Base-by-base conservation (phyloP, 2,888 invertebrate species). In the Bellardia pandia region DNA sequence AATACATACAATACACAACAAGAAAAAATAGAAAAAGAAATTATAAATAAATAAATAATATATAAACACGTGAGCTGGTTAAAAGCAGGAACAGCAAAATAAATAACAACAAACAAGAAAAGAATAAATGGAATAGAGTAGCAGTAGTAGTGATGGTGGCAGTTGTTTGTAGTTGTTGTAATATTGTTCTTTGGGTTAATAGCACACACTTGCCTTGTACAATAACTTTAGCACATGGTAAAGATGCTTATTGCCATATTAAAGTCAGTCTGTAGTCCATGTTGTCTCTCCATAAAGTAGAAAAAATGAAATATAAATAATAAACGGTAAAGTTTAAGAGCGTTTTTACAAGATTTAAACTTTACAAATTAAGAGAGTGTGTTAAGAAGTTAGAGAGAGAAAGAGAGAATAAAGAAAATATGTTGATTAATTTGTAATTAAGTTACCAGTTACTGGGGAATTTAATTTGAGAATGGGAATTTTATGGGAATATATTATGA, bases 101-200 rank as follows among this genome's bases (percentile, higher is more conserved):
- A 78, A 60, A 72, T 14, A 80, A 68, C 40, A 77, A 37, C 45
- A 64, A 30, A 62, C 13, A 23, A 13, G 13, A 37, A 4, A 48
- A 62, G 56, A 23, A 75, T 42, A 84, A 84, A 68, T 69, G 78
- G 74, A 78, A 64, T 79, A 68, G 30, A 33, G 11, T 48, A 51
- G 79, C 37, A 69, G 74, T n/a, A 33, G 68, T 30, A 33, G 51
- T 66, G 13, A 2, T 45, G 45, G 9, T 72, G 13, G 1, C n/a
- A n/a, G n/a, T 60, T 53, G 45, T 16, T 16, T 16, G 8, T 62
- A 0, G 30, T 51, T 56, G 33, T 30, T 58, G 48, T 14, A 37
- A 69, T 62, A 30, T 42, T 66, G 62, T 92, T 94, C 94, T 94
- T 93, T 94, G 93, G 94, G 94, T 94, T 93, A 94, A 93, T 94